Evolutionary conservation across 2,797 vertebrate species (phyloP).

Genomic region (Lutjanus argentimaculatus): DNA sequence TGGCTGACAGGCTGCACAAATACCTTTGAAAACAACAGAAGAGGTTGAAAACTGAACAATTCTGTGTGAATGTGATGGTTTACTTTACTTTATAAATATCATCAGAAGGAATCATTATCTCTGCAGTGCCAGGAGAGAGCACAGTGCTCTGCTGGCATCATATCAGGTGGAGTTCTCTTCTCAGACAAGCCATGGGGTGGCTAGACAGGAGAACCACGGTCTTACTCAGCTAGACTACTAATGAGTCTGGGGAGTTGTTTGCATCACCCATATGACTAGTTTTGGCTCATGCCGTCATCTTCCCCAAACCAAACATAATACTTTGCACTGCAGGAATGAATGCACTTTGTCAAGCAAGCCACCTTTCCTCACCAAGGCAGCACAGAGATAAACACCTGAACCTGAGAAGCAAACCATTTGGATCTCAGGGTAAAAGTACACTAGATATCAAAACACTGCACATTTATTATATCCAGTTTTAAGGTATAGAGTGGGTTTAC

Average conservation of each 20-base stretch:
- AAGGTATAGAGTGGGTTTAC: too few species aligned
- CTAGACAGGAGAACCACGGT: conserved; percentile 61
- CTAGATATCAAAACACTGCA: background rate
- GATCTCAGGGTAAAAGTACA: background rate
- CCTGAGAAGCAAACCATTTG: background rate
- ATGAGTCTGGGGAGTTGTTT: conserved; percentile 64
- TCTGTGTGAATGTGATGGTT: conserved; percentile 50
- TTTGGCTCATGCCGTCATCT: conserved; percentile 41
- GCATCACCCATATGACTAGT: conserved; percentile 44
- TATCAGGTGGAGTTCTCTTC: conserved; percentile 64
- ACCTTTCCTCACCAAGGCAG: background rate
- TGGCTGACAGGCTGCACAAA: conserved; percentile 38
- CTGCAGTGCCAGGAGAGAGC: conserved; percentile 50
- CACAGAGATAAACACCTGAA: background rate
- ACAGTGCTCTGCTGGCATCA: conserved; percentile 53
- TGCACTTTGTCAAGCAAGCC: conserved; percentile 15
- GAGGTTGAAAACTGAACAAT: conserved; percentile 35
- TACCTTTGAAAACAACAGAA: conserved; percentile 31
- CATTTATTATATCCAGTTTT: background rate
- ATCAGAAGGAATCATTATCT: conserved; percentile 75
- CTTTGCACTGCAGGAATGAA: conserved; percentile 32
- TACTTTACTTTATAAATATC: conserved; percentile 61
- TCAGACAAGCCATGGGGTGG: conserved; percentile 66
- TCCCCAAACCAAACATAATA: conserved; percentile 44
- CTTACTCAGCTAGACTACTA: conserved; percentile 68